Evolutionary conservation across 2,888 invertebrate species (phyloP).

Genomic region (Meteorus colon): DNA sequence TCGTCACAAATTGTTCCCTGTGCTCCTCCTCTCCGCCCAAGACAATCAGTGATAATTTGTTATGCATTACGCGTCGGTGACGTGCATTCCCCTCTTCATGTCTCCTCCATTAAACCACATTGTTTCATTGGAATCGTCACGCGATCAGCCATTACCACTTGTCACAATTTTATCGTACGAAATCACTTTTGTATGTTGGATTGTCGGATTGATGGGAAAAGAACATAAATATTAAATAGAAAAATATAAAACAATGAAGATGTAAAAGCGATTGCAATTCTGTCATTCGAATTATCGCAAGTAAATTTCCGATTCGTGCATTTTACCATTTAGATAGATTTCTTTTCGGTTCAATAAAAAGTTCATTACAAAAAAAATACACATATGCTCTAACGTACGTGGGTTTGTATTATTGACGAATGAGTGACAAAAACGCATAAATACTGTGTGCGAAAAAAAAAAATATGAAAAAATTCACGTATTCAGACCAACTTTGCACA

Average conservation of each 20-base stretch:
- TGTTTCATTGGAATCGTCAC: slow-evolving; percentile 15
- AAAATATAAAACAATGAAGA: not conserved
- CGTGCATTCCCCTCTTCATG: not conserved
- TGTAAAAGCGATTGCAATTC: no score
- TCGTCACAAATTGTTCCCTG: not conserved
- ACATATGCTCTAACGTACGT: no score
- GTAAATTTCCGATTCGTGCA: no score
- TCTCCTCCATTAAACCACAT: slow-evolving; percentile 5
- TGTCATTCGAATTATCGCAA: no score
- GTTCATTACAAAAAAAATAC: no score
- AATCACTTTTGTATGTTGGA: not conserved
- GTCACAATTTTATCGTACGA: slow-evolving; percentile 9
- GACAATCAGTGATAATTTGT: slow-evolving; percentile 13
- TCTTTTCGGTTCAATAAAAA: no score
- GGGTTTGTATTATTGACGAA: no score
- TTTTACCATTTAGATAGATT: no score
- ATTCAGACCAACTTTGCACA: no score
- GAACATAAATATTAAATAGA: not conserved
- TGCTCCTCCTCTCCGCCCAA: not conserved
- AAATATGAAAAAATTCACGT: no score
- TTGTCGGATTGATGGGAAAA: not conserved
- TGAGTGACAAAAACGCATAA: no score
- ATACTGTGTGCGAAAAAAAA: no score
- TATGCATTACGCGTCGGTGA: slow-evolving; percentile 14
- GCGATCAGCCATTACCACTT: slow-evolving; percentile 22